Evolutionary conservation across 2,113 vertebrate genomes (phyloP).

Genomic region (Corvus cornix): DNA sequence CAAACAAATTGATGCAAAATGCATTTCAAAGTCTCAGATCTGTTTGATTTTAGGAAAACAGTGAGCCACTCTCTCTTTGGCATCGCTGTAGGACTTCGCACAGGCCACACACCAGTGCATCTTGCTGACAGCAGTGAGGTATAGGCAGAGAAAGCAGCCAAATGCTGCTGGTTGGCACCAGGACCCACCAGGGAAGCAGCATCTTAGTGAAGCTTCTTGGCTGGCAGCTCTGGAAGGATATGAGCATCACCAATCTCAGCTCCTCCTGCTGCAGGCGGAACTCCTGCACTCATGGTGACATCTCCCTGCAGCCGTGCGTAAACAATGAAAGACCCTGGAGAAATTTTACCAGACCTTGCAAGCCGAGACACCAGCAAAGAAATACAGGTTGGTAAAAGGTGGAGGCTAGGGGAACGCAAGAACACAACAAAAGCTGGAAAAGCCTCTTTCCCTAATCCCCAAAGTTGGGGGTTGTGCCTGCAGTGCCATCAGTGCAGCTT

Average conservation of each 20-base stretch:
- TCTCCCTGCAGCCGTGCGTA: rapidly evolving
- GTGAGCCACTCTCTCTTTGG: background rate
- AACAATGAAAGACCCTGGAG: background rate
- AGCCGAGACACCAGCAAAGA: background rate
- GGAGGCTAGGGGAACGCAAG: background rate
- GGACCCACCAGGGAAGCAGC: background rate
- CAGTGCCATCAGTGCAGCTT: background rate
- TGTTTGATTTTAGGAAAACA: background rate
- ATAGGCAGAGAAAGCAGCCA: background rate
- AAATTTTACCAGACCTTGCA: background rate
- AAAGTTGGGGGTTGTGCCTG: rapidly evolving
- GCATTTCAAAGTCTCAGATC: background rate
- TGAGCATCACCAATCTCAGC: background rate
- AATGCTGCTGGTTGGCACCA: background rate
- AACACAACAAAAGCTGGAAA: background rate
- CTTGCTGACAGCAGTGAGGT: background rate
- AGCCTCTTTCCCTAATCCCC: background rate
- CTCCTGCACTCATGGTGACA: background rate
- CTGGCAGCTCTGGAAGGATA: background rate
- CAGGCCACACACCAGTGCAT: background rate
- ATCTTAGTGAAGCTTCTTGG: background rate
- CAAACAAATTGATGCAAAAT: background rate
- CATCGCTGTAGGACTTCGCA: background rate
- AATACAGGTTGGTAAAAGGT: background rate
- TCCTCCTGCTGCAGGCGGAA: background rate